These are phyloP conservation scores for Lottia gigantea DNA, from an alignment of 2,888 invertebrate genomes.

Conservation along the genomic window DNA sequence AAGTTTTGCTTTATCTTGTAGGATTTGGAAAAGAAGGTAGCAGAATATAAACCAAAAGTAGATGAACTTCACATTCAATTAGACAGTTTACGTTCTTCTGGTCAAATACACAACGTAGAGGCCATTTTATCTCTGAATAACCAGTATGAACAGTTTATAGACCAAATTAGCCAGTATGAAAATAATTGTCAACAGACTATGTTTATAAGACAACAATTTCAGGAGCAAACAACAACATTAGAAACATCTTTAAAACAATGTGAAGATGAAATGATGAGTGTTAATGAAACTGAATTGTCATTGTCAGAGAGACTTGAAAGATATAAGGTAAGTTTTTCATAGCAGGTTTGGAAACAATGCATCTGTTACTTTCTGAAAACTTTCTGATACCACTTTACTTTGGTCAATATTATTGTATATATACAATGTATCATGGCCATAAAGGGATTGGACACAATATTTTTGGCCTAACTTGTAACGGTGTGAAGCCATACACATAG, in stretches of 20 bases:
- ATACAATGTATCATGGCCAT: too few species aligned
- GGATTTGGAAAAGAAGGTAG: conserved; percentile 61
- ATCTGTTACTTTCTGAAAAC: too few species aligned
- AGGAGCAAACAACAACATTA: conserved; percentile 42
- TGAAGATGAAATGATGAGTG: conserved; percentile 47
- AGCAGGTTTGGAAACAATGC: too few species aligned
- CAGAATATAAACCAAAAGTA: conserved; percentile 48
- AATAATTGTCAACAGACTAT: conserved; percentile 78
- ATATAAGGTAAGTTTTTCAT: conserved; percentile 50
- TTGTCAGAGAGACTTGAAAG: conserved; percentile 48
- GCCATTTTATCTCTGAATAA: conserved; percentile 83
- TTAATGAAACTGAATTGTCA: conserved; percentile 44
- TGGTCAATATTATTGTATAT: too few species aligned
- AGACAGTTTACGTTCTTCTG: conserved; percentile 76
- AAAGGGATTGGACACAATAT: too few species aligned
- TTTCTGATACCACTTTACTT: too few species aligned
- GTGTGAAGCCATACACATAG: too few species aligned
- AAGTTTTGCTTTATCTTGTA: conserved; percentile 32
- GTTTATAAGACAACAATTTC: conserved; percentile 85
- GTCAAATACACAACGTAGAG: conserved; percentile 74
- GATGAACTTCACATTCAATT: conserved; percentile 47
- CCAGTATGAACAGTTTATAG: conserved; percentile 87
- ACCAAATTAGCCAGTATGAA: conserved; percentile 81
- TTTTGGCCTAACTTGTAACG: too few species aligned
- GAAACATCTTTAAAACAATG: conserved; percentile 43